These are phyloP conservation scores for Campylomormyrus numenius DNA, from an alignment of 2,113 vertebrate genomes.

Conservation along the genomic window DNA sequence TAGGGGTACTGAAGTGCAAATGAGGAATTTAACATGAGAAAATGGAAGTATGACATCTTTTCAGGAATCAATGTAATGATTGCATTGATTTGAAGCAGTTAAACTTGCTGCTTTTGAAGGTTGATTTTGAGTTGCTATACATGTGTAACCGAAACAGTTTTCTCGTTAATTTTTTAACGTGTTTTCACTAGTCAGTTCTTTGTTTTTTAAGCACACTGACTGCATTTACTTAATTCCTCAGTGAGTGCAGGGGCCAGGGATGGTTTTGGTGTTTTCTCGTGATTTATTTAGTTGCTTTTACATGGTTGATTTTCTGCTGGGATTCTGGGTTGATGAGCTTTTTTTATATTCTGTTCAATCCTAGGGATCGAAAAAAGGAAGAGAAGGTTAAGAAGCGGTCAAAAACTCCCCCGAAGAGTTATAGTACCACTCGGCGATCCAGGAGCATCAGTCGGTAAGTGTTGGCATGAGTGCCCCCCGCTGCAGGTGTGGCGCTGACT, in stretches of 20 bases:
- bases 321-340: not conserved
- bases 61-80: not conserved
- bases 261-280: not conserved
- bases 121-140: not conserved
- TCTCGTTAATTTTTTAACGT: not conserved
- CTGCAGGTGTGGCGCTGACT: not conserved
- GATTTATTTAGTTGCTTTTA: not conserved
- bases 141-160: not conserved
- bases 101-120: too few species aligned
- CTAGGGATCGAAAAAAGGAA: constrained; percentile 91
- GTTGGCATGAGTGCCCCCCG: not conserved
- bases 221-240: not conserved
- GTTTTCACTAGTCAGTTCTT: not conserved
- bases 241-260: not conserved
- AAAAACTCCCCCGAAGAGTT: constrained; percentile 97
- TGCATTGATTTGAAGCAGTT: not conserved
- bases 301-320: not conserved
- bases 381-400: constrained; percentile 93
- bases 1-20: not conserved
- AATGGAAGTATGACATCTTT: not conserved
- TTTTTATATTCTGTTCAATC: not conserved
- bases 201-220: not conserved
- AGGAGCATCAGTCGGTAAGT: constrained; percentile 83
- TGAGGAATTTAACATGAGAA: not conserved
- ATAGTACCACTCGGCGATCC: constrained; percentile 88